These are phyloP conservation scores for Cancer borealis DNA, from an alignment of 2,888 invertebrate genomes.

Conservation along the genomic window DNA sequence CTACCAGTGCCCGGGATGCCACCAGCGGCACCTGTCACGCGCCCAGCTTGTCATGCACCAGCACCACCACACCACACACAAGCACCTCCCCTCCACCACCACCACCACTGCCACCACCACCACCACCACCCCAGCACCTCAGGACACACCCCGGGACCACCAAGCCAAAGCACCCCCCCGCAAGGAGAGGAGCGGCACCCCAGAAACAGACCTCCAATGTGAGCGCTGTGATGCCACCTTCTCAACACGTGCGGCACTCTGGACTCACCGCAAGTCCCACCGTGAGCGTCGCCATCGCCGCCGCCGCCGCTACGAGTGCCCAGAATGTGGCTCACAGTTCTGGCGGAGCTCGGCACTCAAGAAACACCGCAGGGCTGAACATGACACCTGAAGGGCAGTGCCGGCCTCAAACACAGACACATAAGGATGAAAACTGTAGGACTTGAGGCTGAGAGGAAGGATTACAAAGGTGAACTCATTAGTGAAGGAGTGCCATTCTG, in stretches of 20 bases:
- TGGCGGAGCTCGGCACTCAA: constrained; percentile 67
- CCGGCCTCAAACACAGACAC: neutral
- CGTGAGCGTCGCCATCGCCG: constrained; percentile 32
- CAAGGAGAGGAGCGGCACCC: neutral
- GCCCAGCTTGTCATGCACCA: neutral
- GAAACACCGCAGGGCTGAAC: constrained; percentile 64
- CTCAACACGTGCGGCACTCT: neutral
- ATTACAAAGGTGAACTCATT: neutral
- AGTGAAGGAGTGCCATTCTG: neutral
- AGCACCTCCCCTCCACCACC: neutral
- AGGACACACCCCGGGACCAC: neutral
- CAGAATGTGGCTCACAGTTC: constrained; percentile 64
- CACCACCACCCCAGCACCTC: neutral
- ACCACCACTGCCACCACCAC: neutral
- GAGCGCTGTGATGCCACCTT: constrained; percentile 11
- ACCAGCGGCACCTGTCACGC: neutral
- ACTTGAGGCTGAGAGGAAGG: neutral
- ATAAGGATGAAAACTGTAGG: neutral
- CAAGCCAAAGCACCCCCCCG: neutral
- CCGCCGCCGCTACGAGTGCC: constrained; percentile 53
- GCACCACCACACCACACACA: neutral
- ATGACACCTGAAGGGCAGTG: constrained; percentile 12
- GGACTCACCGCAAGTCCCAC: neutral
- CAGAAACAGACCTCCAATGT: neutral
- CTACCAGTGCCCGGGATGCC: neutral